Evolutionary conservation across 1,140 invertebrate genomes (phyloP), one percentile per base, ranked within the genome.

Genomic region (Drosophila ohnishii): DNA sequence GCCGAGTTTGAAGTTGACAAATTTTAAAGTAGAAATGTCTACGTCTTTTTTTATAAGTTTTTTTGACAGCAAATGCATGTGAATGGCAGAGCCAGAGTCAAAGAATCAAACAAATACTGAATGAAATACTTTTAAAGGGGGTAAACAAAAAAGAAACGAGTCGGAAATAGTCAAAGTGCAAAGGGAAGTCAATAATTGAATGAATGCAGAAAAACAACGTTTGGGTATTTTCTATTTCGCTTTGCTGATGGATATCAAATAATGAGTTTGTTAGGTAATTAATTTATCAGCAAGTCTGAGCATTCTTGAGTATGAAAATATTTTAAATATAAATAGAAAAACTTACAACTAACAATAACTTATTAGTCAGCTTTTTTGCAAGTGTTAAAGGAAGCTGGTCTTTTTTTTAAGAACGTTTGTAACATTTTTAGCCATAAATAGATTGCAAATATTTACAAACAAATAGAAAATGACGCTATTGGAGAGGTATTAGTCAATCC

Each of bases 11-110:
- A n/a, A n/a, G n/a, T n/a, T n/a, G n/a, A n/a, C n/a, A n/a, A n/a
- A n/a, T n/a, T n/a, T n/a, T n/a, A n/a, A n/a, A n/a, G n/a, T n/a
- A n/a, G n/a, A n/a, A n/a, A n/a, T n/a, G n/a, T n/a, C n/a, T n/a
- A n/a, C n/a, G n/a, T n/a, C n/a, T n/a, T n/a, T n/a, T n/a, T n/a
- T n/a, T n/a, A n/a, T n/a, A n/a, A n/a, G n/a, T n/a, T n/a, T n/a
- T n/a, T 65, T 62, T 62, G 63, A 62, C 25, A 47, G 28, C 44
- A 64, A 64, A 50, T 50, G 11, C 37, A 53, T 69, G 61, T 65
- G 65, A 69, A 69, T 69, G 65, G 34, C 42, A 65, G 9, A 65
- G 16, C 22, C 44, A 40, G 59, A 64, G 40, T 67, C 60, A 64
- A 64, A 65, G 60, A 69, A 42, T 34, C 11, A 22, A 34, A 32